Conservation (phyloP, 2,797 vertebrate species). For the Momotus momota region DNA sequence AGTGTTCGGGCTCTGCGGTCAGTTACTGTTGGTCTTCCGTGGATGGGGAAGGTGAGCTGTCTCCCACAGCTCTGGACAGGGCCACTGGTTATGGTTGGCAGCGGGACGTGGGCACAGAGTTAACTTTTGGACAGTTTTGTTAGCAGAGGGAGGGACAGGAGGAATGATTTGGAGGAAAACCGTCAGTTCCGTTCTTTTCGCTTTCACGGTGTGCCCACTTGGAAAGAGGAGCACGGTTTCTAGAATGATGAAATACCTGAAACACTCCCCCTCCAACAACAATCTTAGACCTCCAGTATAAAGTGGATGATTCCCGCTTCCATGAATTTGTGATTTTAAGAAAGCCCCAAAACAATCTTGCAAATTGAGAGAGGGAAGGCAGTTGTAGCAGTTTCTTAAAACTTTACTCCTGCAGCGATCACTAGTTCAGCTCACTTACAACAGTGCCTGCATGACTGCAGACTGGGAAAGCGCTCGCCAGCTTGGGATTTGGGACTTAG, state of each 20-base stretch:
- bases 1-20: not conserved
- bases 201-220: rapidly evolving
- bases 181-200: not conserved
- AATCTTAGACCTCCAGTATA: not conserved
- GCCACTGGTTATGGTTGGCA: not conserved
- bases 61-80: not conserved
- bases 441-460: not conserved
- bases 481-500: not conserved
- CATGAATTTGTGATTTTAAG: not conserved
- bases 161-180: not conserved
- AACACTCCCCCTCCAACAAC: not conserved
- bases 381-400: not conserved
- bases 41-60: not conserved
- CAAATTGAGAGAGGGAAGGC: not conserved
- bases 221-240: not conserved
- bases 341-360: not conserved
- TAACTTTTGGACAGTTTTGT: not conserved
- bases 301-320: not conserved
- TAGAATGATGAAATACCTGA: not conserved
- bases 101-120: not conserved
- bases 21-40: not conserved
- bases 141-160: not conserved
- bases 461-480: not conserved
- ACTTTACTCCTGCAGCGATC: not conserved
- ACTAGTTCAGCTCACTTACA: not conserved